Percentiles rank a stretch among this genome's conserved stretches.
Evolutionary conservation across 1,140 invertebrate genomes (phyloP).

Genomic region (Eulimnadia texana): DNA sequence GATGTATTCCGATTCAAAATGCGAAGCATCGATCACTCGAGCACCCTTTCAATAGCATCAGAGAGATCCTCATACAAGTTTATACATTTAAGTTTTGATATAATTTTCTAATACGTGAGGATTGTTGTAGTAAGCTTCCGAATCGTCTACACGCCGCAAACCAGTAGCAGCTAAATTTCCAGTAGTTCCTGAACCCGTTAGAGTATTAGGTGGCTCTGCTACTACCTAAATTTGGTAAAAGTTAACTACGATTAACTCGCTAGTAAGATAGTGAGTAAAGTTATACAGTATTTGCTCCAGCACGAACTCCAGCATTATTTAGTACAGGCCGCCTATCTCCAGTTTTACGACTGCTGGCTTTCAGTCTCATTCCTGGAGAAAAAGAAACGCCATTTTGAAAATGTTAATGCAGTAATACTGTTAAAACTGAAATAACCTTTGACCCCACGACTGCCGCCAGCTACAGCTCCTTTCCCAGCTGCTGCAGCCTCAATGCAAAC

Average conservation of each 20-base stretch:
- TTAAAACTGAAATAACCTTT: too few relatives aligned
- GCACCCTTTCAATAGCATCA: conserved; percentile 32
- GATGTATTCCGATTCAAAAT: conserved; percentile 43
- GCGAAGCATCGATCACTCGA: conserved; percentile 38
- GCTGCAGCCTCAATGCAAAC: conserved; percentile 8
- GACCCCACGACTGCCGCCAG: conserved; percentile 8
- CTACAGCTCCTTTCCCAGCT: conserved; percentile 10
- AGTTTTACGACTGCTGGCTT: conserved; percentile 7
- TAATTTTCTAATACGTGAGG: conserved; percentile 43
- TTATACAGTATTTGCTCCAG: conserved; percentile 14
- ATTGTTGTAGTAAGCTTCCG: conserved; percentile 74
- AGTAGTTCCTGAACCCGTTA: conserved; percentile 35
- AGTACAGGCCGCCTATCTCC: conserved; percentile 13
- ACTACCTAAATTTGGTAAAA: not conserved
- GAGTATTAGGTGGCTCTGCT: not conserved
- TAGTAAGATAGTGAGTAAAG: not conserved
- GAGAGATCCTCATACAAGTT: too few relatives aligned
- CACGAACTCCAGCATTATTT: conserved; percentile 13
- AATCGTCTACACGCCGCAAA: conserved; percentile 46
- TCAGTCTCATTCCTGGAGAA: conserved; percentile 10
- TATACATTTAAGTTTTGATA: not conserved
- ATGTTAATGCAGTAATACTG: not conserved
- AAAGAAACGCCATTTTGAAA: not conserved
- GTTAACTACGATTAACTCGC: not conserved
- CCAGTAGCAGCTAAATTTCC: conserved; percentile 1